Conservation (phyloP, 2,888 invertebrate species). For the Nomada ruficornis region DNA sequence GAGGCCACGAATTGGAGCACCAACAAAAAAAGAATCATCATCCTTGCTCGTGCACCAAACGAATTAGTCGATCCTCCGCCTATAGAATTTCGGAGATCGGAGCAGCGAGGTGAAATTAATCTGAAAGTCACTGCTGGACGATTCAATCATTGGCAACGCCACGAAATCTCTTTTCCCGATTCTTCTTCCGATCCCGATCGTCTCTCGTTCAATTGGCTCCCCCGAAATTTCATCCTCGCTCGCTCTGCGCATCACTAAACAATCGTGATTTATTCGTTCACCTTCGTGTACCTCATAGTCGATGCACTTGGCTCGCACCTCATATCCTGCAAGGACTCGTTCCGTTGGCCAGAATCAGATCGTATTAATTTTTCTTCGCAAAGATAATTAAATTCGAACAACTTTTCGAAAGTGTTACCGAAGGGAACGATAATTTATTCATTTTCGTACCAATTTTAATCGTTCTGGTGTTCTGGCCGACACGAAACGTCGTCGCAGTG, state of each 20-base stretch:
- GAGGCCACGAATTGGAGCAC: slow-evolving; percentile 58
- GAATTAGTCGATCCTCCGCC: slow-evolving; percentile 49
- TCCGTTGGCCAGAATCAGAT: slow-evolving; percentile 71
- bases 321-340: slow-evolving; percentile 73
- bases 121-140: slow-evolving; percentile 1
- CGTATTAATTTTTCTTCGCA: not conserved
- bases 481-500: slow-evolving; percentile 72
- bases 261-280: slow-evolving; percentile 71
- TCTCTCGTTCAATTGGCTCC: not conserved
- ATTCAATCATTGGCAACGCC: not conserved
- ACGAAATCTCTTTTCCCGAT: not conserved
- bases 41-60: slow-evolving; percentile 64
- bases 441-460: not conserved
- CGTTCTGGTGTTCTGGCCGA: slow-evolving; percentile 67
- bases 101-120: slow-evolving; percentile 64
- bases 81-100: slow-evolving; percentile 36
- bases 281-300: slow-evolving; percentile 70
- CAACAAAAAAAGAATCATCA: slow-evolving; percentile 16
- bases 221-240: slow-evolving; percentile 66
- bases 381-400: not conserved
- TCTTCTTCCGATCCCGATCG: not conserved
- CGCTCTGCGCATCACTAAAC: slow-evolving; percentile 62
- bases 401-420: too few species aligned
- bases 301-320: slow-evolving; percentile 77
- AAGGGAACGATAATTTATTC: too few species aligned